Evolutionary conservation across 2,888 invertebrate genomes (phyloP).

Genomic region (Anagyrus pseudococci): DNA sequence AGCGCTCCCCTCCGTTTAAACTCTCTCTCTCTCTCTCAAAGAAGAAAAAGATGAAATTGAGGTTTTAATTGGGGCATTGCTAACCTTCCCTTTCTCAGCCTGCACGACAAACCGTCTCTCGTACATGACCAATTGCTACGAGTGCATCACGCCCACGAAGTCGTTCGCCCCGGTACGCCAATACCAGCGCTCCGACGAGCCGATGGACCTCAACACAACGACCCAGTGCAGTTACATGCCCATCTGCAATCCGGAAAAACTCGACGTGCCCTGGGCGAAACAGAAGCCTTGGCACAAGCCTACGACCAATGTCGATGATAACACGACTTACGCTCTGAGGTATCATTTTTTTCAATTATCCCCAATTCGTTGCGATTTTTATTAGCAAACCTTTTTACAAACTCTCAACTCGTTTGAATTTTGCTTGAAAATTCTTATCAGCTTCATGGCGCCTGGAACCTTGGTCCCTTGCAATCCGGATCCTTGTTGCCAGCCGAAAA

Average conservation of each 20-base stretch:
- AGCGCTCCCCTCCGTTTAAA: no score
- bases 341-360: conserved; percentile 50
- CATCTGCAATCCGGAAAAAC: conserved; percentile 54
- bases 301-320: conserved; percentile 63
- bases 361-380: not conserved
- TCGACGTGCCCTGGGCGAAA: conserved; percentile 61
- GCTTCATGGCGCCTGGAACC: conserved; percentile 53
- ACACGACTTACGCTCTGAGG: conserved; percentile 69
- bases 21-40: no score
- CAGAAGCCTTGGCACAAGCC: conserved; percentile 59
- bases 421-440: conserved; percentile 32
- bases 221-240: conserved; percentile 66
- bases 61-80: no score
- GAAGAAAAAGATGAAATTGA: no score
- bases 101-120: conserved; percentile 72
- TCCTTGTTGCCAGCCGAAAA: not conserved
- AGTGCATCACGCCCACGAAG: conserved; percentile 58
- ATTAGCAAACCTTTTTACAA: not conserved
- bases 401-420: not conserved
- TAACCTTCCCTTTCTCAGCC: conserved; percentile 54
- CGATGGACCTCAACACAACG: conserved; percentile 65
- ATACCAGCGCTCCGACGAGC: conserved; percentile 64
- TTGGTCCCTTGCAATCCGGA: conserved; percentile 43
- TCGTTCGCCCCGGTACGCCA: conserved; percentile 64
- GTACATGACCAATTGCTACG: conserved; percentile 65